A percentile compares a stretch with the other conserved stretches of the same genome.
Evolutionary conservation across 1,140 invertebrate species (phyloP).

Genomic region (Tetragnatha versicolor): DNA sequence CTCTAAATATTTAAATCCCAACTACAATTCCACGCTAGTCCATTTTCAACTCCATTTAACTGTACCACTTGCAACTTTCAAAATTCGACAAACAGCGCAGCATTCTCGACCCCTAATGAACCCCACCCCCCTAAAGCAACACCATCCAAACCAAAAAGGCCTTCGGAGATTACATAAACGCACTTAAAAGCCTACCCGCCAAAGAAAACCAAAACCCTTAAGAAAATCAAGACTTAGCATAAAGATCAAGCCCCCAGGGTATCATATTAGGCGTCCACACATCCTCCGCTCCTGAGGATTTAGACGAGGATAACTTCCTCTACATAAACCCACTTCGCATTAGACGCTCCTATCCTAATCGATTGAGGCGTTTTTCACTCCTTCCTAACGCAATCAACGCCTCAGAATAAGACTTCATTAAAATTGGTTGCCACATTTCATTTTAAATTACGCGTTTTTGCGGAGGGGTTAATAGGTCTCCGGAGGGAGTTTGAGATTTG

Average conservation of each 20-base stretch:
- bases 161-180: neutral
- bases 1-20: too few relatives aligned
- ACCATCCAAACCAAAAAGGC: too few relatives aligned
- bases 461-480: conserved; percentile 31
- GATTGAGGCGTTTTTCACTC: conserved; percentile 1
- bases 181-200: neutral
- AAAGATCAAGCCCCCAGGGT: neutral
- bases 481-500: neutral
- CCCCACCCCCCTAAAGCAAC: too few relatives aligned
- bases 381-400: conserved; percentile 29
- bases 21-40: too few relatives aligned
- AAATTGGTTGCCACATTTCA: conserved; percentile 51
- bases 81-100: too few relatives aligned
- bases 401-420: conserved; percentile 42
- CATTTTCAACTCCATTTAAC: too few relatives aligned
- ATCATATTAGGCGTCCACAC: neutral
- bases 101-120: too few relatives aligned
- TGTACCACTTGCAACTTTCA: too few relatives aligned
- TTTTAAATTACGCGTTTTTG: conserved; percentile 39
- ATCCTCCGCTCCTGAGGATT: neutral
- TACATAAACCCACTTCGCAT: neutral
- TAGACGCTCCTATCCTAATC: conserved; percentile 20
- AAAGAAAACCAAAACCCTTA: neutral
- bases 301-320: neutral
- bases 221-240: neutral